Conservation (phyloP, 1,140 invertebrate species). For the Acromyrmex charruanus region DNA sequence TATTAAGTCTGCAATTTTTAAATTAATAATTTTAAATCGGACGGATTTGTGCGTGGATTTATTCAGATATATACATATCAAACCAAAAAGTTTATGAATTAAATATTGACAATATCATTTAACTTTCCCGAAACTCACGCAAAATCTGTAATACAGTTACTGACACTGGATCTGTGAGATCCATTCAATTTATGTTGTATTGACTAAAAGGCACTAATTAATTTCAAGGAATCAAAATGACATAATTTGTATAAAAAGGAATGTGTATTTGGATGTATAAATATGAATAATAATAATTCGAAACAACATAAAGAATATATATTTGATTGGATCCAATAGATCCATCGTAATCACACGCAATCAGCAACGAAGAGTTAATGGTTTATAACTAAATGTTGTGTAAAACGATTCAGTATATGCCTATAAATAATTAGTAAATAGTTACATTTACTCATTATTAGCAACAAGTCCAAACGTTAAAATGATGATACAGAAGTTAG, state of each 20-base stretch:
- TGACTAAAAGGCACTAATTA: no score
- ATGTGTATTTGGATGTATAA: no score
- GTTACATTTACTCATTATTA: not conserved
- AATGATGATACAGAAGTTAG: not conserved
- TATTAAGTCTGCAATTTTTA: slow-evolving; percentile 38
- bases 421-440: not conserved
- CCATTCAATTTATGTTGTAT: no score
- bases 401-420: not conserved
- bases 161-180: no score
- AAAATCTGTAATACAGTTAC: no score
- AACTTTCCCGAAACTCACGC: not conserved
- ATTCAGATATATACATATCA: not conserved
- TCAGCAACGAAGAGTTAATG: no score
- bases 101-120: not conserved
- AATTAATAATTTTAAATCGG: slow-evolving; percentile 25
- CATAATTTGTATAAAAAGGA: no score
- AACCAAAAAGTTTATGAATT: not conserved
- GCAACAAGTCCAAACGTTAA: not conserved
- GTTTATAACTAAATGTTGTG: not conserved
- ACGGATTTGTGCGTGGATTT: not conserved
- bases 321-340: no score
- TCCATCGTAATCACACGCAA: no score
- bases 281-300: no score
- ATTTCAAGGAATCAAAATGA: no score
- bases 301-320: no score